Percentiles rank a stretch among this genome's conserved stretches.
Evolutionary conservation across 2,888 invertebrate species (phyloP).

Genomic region (Pheosia gnoma): DNA sequence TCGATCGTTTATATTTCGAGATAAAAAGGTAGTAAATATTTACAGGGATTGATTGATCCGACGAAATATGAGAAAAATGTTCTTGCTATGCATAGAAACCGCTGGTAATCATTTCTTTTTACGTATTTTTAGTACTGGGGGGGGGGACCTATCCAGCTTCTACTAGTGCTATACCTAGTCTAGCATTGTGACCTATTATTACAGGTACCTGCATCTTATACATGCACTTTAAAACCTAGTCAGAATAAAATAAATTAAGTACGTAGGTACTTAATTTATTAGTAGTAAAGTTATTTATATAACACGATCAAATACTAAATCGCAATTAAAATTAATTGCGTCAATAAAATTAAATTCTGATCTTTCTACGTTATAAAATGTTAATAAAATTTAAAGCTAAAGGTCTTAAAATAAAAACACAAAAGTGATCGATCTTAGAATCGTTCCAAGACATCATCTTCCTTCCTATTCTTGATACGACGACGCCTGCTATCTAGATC

Average conservation of each 20-base stretch:
- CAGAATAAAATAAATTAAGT: constrained; percentile 7
- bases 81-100: no score
- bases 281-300: no score
- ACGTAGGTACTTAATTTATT: no score
- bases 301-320: constrained; percentile 13
- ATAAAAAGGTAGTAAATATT: neutral
- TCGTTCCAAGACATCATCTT: neutral
- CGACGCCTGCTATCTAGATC: no score
- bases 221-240: constrained; percentile 6
- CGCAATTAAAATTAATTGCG: constrained; percentile 11
- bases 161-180: no score
- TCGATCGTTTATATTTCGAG: no score
- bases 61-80: no score
- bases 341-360: constrained; percentile 12
- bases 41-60: no score
- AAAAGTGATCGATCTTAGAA: neutral
- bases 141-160: no score
- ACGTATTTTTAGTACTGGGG: no score
- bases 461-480: neutral
- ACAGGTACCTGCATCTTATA: neutral
- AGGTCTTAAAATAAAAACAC: neutral
- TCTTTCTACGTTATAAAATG: constrained; percentile 14
- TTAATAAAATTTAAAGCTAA: constrained; percentile 7
- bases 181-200: no score
- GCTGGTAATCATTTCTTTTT: no score